Base-by-base conservation (phyloP, 2,888 invertebrate species). In the Linhomoeus sp. region DNA sequence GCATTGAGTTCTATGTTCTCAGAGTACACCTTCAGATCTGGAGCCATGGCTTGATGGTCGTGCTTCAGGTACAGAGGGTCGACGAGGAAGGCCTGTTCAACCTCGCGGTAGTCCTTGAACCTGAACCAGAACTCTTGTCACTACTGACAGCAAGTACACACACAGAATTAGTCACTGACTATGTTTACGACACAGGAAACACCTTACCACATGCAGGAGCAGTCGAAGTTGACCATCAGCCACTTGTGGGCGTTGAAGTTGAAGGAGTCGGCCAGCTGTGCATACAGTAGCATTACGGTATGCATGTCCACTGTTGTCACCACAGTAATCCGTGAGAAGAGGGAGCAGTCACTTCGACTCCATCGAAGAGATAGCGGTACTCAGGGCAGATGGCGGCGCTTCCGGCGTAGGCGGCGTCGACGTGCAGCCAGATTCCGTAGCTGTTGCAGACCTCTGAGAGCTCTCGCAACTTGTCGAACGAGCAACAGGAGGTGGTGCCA, bases 181-280 rank as follows among this genome's bases (percentile, higher is more conserved):
- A n/a, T n/a, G n/a, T n/a, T n/a, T n/a, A n/a, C n/a, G n/a, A n/a
- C n/a, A n/a, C n/a, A 9, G 9, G 43, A n/a, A 7, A 29, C 20
- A 40, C 9, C 60, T 72, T 71, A 88, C 90, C 94, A 97, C 83
- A 97, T 82, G 1, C 88, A 88, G 0, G 94, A 92, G 64, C 94
- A 97, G 67, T 97, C 97, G 56, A 97, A 97, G 68, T 94, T 88
- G 14, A 94, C 84, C 87, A 97, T 84, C 66, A 97, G 70, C 87
- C 94, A 94, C 67, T 97, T 97, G 49, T 90, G 90, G 1, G 94
- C 88, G 68, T 99, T 97, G 67, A 94, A 94, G 2, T 90, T 92
- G 53, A 94, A 80, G 0, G 94, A 94, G 62, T 92, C 80, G 0
- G 83, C 90, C 56, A 77, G 72, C 45, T n/a, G n/a, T n/a, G n/a